phyloP scores from a whole-genome alignment of 2,113 vertebrate genomes.

The Sterrhoptilus dennistouni region DNA sequence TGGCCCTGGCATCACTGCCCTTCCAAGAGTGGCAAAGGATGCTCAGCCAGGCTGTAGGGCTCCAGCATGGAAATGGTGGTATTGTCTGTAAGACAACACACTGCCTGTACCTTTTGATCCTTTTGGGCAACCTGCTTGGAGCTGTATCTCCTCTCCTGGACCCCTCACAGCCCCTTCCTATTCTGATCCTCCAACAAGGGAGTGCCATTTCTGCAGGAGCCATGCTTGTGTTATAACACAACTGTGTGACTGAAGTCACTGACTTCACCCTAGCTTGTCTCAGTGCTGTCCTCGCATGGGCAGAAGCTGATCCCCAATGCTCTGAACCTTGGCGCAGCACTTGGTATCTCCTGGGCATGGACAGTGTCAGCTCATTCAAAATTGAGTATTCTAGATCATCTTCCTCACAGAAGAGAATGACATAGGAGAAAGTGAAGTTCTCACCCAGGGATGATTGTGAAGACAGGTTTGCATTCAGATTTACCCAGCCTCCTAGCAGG shows the following conservation, averaged over 20 bases:
- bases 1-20: not conserved
- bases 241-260: not conserved
- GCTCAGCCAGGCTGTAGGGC: not conserved
- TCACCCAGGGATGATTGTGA: not conserved
- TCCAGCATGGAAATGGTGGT: fast-evolving
- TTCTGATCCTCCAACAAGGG: not conserved
- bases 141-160: not conserved
- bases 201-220: not conserved
- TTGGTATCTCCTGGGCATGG: not conserved
- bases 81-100: too few species aligned
- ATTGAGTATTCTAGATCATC: not conserved
- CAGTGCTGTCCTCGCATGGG: fast-evolving
- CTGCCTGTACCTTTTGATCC: not conserved
- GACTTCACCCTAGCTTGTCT: not conserved
- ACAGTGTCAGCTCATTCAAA: not conserved
- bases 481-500: not conserved
- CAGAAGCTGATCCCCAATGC: not conserved
- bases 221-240: too few species aligned
- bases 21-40: not conserved
- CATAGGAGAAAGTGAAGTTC: not conserved
- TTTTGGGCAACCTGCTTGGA: not conserved
- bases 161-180: fast-evolving
- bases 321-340: not conserved
- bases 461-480: not conserved
- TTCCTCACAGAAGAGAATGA: not conserved